phyloP scores from a whole-genome alignment of 2,797 vertebrate species.

The Tangara arthus region DNA sequence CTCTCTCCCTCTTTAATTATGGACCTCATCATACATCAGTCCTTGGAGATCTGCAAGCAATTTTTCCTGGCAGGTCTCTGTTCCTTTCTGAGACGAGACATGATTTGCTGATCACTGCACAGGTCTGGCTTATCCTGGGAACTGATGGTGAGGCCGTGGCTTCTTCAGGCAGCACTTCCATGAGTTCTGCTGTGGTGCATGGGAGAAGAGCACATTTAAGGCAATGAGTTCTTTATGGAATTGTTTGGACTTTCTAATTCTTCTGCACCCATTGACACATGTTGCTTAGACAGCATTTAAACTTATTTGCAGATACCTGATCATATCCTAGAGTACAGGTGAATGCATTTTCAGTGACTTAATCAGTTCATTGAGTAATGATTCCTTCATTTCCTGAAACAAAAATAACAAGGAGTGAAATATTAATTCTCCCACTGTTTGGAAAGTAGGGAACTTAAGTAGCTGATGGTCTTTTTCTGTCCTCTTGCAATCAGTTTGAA shows the following conservation, averaged over 20 bases:
- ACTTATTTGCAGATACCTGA: background rate
- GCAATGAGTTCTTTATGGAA: background rate
- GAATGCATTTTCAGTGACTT: background rate
- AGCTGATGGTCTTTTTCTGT: background rate
- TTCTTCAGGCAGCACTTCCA: background rate
- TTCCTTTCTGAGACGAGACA: background rate
- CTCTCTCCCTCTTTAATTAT: constrained; percentile 36
- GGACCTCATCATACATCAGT: constrained; percentile 17
- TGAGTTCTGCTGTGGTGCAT: background rate
- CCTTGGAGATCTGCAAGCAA: background rate
- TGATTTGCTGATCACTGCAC: background rate
- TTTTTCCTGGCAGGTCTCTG: background rate
- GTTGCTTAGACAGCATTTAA: background rate
- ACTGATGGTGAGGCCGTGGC: background rate
- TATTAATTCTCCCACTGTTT: background rate
- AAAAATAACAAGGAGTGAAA: background rate
- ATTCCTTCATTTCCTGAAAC: background rate
- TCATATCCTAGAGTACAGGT: background rate
- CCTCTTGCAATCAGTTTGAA: background rate
- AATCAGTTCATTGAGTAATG: background rate
- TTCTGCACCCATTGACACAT: background rate
- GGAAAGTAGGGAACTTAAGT: background rate
- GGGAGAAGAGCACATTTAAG: background rate
- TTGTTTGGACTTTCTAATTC: background rate
- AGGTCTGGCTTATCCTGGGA: background rate